phyloP scores from a whole-genome alignment of 2,888 invertebrate species.

The Chalcosyrphus nemorum region DNA sequence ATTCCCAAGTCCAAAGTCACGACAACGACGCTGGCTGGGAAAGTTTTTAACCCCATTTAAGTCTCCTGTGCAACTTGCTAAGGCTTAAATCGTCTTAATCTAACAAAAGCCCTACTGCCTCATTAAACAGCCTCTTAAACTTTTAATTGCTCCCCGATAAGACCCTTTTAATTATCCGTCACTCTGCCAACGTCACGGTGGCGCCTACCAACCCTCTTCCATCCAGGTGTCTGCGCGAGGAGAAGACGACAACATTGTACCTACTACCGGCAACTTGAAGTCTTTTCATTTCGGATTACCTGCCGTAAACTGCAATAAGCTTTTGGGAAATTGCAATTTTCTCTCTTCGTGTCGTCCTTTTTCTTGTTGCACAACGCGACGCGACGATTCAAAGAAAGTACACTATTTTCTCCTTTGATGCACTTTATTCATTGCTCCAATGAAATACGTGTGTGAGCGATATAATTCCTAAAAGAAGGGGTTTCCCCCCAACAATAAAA shows the following conservation, averaged over 20 bases:
- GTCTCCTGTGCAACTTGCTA: background rate
- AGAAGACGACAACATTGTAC: too few species aligned
- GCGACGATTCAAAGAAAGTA: background rate
- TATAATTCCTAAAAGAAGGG: conserved; percentile 13
- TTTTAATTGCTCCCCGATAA: conserved; percentile 39
- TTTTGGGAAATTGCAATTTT: conserved; percentile 24
- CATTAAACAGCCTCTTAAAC: conserved; percentile 27
- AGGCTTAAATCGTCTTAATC: conserved; percentile 28
- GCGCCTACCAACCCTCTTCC: background rate
- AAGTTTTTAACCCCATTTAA: too few species aligned
- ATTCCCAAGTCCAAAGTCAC: background rate
- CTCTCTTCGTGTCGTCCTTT: background rate
- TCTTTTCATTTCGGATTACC: conserved; percentile 37
- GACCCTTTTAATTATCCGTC: conserved; percentile 8
- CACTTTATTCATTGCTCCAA: conserved; percentile 22
- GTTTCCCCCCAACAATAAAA: conserved; percentile 1
- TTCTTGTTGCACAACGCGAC: too few species aligned
- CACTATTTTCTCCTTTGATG: conserved; percentile 17
- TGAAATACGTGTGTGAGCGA: background rate
- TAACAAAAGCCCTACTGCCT: conserved; percentile 10
- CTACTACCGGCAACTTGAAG: conserved; percentile 32
- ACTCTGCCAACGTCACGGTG: too few species aligned
- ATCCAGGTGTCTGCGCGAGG: conserved; percentile 21
- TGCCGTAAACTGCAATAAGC: conserved; percentile 52
- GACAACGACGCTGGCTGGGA: too few species aligned